Base-by-base conservation (phyloP, 2,888 invertebrate species). In the Glyphotaelius pellucidus region DNA sequence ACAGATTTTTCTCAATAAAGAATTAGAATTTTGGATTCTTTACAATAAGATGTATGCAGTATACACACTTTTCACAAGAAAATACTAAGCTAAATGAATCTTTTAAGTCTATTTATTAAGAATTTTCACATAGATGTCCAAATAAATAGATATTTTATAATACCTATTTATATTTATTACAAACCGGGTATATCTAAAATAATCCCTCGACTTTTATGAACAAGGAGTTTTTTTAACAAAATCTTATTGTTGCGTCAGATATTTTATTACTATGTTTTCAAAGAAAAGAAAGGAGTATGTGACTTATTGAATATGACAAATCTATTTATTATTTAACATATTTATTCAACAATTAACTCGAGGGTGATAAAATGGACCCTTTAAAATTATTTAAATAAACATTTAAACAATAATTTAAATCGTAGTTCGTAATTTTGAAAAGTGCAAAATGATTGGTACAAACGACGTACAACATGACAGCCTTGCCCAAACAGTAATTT, bases 401-500 rank as follows among this genome's bases (percentile, higher is more conserved):
- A 5, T 3, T 67, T 19, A 67, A 67, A 67, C 25, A 1, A 5
- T 67, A 67, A n/a, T 67, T 67, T 67, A 67, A 67, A 9, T 5
- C n/a, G 25, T 67, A 67, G 67, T 67, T n/a, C 25, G 67, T 67
- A 67, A 67, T 67, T 67, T 67, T 67, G 81, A 90, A 38, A 35
- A 90, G 89, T 90, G 80, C 89, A 90, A 90, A 90, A 80, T 31
- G 14, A 80, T 90, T 90, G 89, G 81, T 90, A 90, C 89, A 89
- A 89, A 89, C 19, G 38, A 89, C 15, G 89, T 90, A 90, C 47
- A 80, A 47, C 52, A 30, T 19, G 31, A 90, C 80, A 90, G 90
- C 84, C 90, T 90, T 90, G 47, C 31, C 81, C 38, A 47, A 81
- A 67, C 67, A n/a, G 25, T 67, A 25, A 67, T 25, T 67, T 67